Base-by-base conservation (phyloP, 1,140 invertebrate genomes). In the Pantala flavescens region DNA sequence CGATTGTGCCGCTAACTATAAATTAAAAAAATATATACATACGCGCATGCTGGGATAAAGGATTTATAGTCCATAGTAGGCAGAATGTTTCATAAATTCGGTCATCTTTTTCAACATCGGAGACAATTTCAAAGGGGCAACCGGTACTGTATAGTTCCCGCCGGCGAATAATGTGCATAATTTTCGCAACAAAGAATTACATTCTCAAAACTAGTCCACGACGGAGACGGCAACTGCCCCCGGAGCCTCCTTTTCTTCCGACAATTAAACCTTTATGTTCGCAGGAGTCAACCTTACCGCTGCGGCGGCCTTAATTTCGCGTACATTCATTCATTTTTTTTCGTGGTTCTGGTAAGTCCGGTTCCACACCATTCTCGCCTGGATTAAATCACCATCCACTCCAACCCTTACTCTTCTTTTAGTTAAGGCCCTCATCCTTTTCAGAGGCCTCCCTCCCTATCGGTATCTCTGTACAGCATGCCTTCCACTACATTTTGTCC, bases 261-360 rank as follows among this genome's bases (percentile, higher is more conserved):
- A 63, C 49, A 63, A 63, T 63, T 63, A 63, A 63, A 63, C 49
- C 49, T 63, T 63, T 63, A 63, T 63, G 49, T 21, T 63, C 49
- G 49, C 49, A 21, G 49, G 49, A 63, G 49, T 63, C 49, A 16
- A 63, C 49, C 28, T 16, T 12, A 1, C 49, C n/a, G 49, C 49
- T 63, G 49, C 49, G 49, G n/a, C 49, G 49, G 16, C 49, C 49
- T 63, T 63, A 63, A 63, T 63, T 63, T 63, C 49, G 49, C n/a
- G 16, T 63, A 16, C 49, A 63, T 63, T 63, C 49, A 63, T 63
- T 21, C 49, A 63, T 63, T 63, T 63, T 63, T 63, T 63, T 63
- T 19, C 1, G n/a, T 1, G n/a, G n/a, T 63, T 63, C 49, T 63
- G 49, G 49, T 63, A 63, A 63, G 14, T 63, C 49, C 49, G 49